Percentiles rank a stretch among this genome's conserved stretches.
Evolutionary conservation across 1,140 invertebrate species (phyloP).

Genomic region (Schlechtendalia chinensis): DNA sequence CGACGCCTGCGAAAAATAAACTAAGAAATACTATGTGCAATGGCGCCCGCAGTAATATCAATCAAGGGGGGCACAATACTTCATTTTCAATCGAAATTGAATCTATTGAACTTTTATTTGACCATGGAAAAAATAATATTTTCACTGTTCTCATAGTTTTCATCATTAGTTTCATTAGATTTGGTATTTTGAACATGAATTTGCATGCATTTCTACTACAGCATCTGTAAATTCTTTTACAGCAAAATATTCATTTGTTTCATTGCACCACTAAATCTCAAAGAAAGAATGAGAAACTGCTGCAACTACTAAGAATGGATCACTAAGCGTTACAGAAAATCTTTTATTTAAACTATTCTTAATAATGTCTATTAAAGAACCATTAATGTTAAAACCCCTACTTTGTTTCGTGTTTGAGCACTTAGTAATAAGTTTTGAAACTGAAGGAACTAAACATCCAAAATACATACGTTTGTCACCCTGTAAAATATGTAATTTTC

Average conservation of each 20-base stretch:
- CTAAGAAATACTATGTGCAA: too few species aligned
- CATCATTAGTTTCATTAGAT: too few species aligned
- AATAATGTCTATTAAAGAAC: neutral
- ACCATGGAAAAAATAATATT: too few species aligned
- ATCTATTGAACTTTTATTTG: too few species aligned
- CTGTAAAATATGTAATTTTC: conserved; percentile 13
- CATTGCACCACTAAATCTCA: neutral
- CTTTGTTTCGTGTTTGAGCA: conserved; percentile 7
- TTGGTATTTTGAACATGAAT: too few species aligned
- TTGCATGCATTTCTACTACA: too few species aligned
- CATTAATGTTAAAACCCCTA: neutral
- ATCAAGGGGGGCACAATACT: too few species aligned
- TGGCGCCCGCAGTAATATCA: too few species aligned
- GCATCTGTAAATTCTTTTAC: neutral
- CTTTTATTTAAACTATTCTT: neutral
- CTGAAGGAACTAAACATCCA: conserved; percentile 20
- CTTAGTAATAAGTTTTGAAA: conserved; percentile 5
- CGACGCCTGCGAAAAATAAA: too few species aligned
- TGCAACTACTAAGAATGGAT: conserved; percentile 8
- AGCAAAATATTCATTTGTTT: neutral
- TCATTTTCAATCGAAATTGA: too few species aligned
- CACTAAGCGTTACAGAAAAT: conserved; percentile 12
- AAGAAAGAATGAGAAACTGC: conserved; percentile 13
- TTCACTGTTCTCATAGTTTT: too few species aligned
- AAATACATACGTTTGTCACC: conserved; percentile 24